Percentiles rank a stretch among this genome's conserved stretches.
These are phyloP conservation scores for Pipra filicauda DNA, from an alignment of 2,113 vertebrate genomes.

Conservation along the genomic window DNA sequence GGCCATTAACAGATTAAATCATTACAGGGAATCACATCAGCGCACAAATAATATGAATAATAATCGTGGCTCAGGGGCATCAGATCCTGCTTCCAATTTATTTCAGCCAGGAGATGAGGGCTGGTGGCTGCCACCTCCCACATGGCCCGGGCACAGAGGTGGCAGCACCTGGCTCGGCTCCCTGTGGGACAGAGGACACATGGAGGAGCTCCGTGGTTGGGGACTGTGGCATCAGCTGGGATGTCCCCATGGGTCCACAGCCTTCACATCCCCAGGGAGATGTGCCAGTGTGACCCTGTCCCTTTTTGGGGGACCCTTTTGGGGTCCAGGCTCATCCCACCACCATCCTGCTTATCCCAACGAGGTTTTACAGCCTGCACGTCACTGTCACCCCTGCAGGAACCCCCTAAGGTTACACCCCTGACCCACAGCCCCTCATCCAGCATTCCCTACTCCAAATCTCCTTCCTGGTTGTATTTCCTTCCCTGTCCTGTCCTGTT, in stretches of 20 bases:
- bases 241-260: not conserved
- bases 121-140: not conserved
- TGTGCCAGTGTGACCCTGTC: not conserved
- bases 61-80: slow-evolving; percentile 20
- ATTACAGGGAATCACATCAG: slow-evolving; percentile 31
- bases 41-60: slow-evolving; percentile 35
- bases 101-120: not conserved
- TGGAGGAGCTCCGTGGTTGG: rapidly evolving
- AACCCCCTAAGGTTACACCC: too few species aligned
- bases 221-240: not conserved
- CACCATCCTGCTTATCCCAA: not conserved
- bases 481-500: not conserved
- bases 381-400: not conserved
- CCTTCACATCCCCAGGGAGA: not conserved
- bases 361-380: not conserved
- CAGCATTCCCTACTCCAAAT: not conserved
- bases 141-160: rapidly evolving
- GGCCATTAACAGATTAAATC: slow-evolving; percentile 63
- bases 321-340: not conserved
- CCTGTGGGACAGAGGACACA: not conserved
- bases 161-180: not conserved
- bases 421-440: not conserved
- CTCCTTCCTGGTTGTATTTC: not conserved
- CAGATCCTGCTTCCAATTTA: not conserved
- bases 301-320: not conserved